Evolutionary conservation across 2,113 vertebrate genomes (phyloP), one percentile per base, ranked within the genome.

Genomic region (Hystrix cristata): DNA sequence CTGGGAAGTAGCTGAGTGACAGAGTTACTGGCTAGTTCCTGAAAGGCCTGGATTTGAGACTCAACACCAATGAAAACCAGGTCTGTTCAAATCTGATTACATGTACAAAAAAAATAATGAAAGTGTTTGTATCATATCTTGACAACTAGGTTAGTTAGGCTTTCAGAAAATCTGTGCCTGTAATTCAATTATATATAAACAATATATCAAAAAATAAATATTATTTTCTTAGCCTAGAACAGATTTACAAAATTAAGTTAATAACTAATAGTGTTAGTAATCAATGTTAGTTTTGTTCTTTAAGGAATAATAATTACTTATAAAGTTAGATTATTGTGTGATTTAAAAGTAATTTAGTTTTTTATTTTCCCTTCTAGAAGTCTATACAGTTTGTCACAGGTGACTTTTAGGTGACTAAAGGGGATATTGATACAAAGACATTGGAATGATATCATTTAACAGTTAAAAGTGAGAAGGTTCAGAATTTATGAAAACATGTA

Each of bases 291-390:
- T 48, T 23, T 7, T 64, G 69, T 27, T 69, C 13, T 29, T 91
- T 65, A 38, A 38, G 1, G 10, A 79, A 79, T 59, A 71, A 64
- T 12, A 67, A 65, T 65, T 87, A 46, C 8, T 60, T 78, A 14
- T 64, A 34, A 76, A 84, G 5, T 90, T 48, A 81, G 76, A 48
- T 57, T 81, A 43, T 69, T 69, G 80, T 34, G 5, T 85, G 57
- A 72, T 90, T 90, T 74, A 25, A 74, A 95, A 89, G 89, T 78
- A 79, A 64, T 46, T 62, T 84, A 51, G 4, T 53, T 95, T 64
- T 57, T 0, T 21, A 12, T 90, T 1, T 87, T 83, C 29, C 38
- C 59, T 7, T 91, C 90, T 83, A 76, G 43, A 82, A 89, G 10
- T 93, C 55, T 86, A 81, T 27, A 59, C 13, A 87, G 55, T 80